These are phyloP conservation scores for Acronicta psi DNA, from an alignment of 2,888 invertebrate genomes.

Conservation along the genomic window DNA sequence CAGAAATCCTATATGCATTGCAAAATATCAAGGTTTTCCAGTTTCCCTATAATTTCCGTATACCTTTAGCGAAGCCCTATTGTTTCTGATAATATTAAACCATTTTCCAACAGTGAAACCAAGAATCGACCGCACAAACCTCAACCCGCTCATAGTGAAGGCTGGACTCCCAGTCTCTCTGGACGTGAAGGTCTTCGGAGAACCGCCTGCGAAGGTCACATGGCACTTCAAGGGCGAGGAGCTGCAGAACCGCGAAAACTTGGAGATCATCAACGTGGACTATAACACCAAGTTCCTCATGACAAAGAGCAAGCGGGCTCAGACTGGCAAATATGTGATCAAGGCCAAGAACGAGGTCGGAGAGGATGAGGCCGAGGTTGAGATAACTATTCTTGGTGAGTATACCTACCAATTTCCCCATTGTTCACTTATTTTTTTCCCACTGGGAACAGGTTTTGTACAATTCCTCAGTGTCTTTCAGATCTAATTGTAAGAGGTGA, in stretches of 20 bases:
- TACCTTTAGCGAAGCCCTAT: neutral
- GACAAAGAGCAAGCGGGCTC: constrained; percentile 93
- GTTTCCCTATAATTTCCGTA: neutral
- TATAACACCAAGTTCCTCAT: constrained; percentile 97
- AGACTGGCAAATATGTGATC: constrained; percentile 96
- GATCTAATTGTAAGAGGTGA: no score
- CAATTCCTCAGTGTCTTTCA: no score
- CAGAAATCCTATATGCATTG: no score
- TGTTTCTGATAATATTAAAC: neutral
- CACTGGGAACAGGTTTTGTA: no score
- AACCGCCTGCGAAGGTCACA: constrained; percentile 97
- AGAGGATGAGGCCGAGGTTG: constrained; percentile 96
- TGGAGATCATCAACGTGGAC: constrained; percentile 95
- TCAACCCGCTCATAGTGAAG: constrained; percentile 95
- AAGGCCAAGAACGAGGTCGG: constrained; percentile 97
- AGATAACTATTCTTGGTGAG: constrained; percentile 94
- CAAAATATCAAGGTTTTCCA: no score
- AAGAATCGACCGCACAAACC: constrained; percentile 96
- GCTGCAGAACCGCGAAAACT: constrained; percentile 88
- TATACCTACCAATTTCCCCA: constrained; percentile 11
- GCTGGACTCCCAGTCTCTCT: constrained; percentile 96
- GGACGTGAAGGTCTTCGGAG: constrained; percentile 96
- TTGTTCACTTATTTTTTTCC: no score
- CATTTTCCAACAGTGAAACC: constrained; percentile 93
- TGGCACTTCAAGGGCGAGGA: constrained; percentile 95